Percentiles rank a stretch among this genome's conserved stretches.
Conservation (phyloP, 1,140 invertebrate genomes). For the Meloidogyne chitwoodi region DNA sequence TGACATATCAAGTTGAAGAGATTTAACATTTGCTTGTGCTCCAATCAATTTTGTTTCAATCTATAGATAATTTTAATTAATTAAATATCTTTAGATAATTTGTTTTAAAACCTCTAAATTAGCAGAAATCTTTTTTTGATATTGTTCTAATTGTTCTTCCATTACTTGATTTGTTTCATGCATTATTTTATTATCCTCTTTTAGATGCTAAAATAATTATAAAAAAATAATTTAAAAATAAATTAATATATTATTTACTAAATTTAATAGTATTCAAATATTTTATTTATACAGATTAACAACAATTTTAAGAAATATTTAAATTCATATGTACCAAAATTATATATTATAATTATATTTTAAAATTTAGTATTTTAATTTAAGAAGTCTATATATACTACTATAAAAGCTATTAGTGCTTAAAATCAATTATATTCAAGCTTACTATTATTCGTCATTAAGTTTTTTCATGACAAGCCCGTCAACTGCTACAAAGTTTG, state of each 20-base stretch:
- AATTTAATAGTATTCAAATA: too few relatives aligned
- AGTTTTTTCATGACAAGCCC: not conserved
- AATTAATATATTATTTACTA: too few relatives aligned
- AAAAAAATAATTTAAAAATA: not conserved
- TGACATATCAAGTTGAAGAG: constrained; percentile 30
- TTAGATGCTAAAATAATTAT: constrained; percentile 13
- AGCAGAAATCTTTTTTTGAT: constrained; percentile 25
- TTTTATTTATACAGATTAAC: too few relatives aligned
- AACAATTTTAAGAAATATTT: too few relatives aligned
- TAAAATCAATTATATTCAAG: too few relatives aligned
- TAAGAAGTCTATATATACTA: too few relatives aligned
- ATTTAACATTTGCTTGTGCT: constrained; percentile 32
- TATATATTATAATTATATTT: too few relatives aligned
- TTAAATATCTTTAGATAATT: not conserved
- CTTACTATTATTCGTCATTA: not conserved
- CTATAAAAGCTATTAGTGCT: not conserved
- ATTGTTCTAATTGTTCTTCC: constrained; percentile 35
- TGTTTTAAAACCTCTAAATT: constrained; percentile 16
- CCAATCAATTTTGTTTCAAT: constrained; percentile 36
- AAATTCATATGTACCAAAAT: too few relatives aligned
- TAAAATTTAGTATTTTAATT: too few relatives aligned
- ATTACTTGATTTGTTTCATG: constrained; percentile 35
- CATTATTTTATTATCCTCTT: constrained; percentile 33
- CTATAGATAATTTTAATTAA: not conserved
- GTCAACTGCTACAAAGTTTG: not conserved